These are phyloP conservation scores for Drosophila albomicans DNA, from an alignment of 1,140 invertebrate species.

Conservation along the genomic window DNA sequence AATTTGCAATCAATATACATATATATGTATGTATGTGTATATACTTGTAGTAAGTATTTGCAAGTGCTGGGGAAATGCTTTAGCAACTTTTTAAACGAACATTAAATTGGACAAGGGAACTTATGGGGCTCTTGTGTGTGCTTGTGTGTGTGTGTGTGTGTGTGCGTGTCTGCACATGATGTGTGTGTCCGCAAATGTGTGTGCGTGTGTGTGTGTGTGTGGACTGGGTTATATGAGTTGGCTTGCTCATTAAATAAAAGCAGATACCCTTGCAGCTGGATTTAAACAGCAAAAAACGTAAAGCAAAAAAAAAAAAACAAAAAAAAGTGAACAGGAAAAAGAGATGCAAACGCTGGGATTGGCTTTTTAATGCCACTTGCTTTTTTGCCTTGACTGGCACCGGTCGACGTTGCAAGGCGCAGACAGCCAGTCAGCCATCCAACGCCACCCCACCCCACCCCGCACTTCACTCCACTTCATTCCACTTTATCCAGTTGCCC, in stretches of 20 bases:
- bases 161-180: conserved; percentile 34
- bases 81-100: conserved; percentile 49
- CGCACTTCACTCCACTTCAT: conserved; percentile 6
- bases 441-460: conserved; percentile 4
- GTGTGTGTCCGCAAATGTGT: conserved; percentile 13
- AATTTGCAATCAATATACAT: conserved; percentile 54
- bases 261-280: conserved; percentile 59
- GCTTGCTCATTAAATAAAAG: conserved; percentile 66
- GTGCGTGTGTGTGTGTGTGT: conserved; percentile 18
- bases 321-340: conserved; percentile 10
- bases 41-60: background rate
- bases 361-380: conserved; percentile 68
- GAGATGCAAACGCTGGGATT: conserved; percentile 52
- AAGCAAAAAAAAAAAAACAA: conserved; percentile 17
- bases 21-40: background rate
- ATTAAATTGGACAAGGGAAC: conserved; percentile 1
- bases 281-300: conserved; percentile 30
- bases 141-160: conserved; percentile 25
- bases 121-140: conserved; percentile 3
- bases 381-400: conserved; percentile 40
- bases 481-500: background rate
- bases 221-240: conserved; percentile 1
- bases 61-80: conserved; percentile 48
- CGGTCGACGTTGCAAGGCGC: conserved; percentile 31
- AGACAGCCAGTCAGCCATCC: conserved; percentile 31